Evolutionary conservation across 2,888 invertebrate species (phyloP).

Genomic region (Nomada fucata): DNA sequence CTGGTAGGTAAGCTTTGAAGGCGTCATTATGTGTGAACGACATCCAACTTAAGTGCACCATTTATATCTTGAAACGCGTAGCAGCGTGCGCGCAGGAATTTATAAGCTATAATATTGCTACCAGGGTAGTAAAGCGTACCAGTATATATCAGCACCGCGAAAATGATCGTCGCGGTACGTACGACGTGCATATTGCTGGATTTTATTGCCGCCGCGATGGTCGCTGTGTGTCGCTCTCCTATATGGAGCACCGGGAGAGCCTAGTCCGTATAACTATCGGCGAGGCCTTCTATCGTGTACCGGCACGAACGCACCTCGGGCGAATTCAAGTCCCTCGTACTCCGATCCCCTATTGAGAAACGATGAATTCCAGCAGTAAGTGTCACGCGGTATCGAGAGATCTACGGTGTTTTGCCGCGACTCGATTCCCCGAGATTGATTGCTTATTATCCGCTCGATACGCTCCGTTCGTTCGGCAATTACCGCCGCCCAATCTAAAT

Average conservation of each 20-base stretch:
- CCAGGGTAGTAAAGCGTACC: constrained; percentile 79
- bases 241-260: constrained; percentile 58
- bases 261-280: constrained; percentile 60
- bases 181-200: constrained; percentile 65
- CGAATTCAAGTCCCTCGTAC: constrained; percentile 36
- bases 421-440: constrained; percentile 31
- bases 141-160: constrained; percentile 76
- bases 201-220: constrained; percentile 71
- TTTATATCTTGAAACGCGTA: constrained; percentile 71
- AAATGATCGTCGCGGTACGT: constrained; percentile 74
- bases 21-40: constrained; percentile 78
- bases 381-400: constrained; percentile 41
- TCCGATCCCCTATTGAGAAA: constrained; percentile 48
- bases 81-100: constrained; percentile 76
- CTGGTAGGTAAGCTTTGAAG: constrained; percentile 75
- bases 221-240: constrained; percentile 66
- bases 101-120: constrained; percentile 82
- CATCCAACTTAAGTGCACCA: constrained; percentile 77
- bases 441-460: constrained; percentile 26
- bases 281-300: constrained; percentile 21
- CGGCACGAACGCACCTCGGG: constrained; percentile 30
- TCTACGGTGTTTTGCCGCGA: constrained; percentile 25
- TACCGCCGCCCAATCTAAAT: too few species aligned
- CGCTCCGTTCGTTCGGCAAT: not conserved
- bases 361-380: constrained; percentile 55